Base-by-base conservation (phyloP, 2,113 vertebrate genomes). In the Burhinus oedicnemus region DNA sequence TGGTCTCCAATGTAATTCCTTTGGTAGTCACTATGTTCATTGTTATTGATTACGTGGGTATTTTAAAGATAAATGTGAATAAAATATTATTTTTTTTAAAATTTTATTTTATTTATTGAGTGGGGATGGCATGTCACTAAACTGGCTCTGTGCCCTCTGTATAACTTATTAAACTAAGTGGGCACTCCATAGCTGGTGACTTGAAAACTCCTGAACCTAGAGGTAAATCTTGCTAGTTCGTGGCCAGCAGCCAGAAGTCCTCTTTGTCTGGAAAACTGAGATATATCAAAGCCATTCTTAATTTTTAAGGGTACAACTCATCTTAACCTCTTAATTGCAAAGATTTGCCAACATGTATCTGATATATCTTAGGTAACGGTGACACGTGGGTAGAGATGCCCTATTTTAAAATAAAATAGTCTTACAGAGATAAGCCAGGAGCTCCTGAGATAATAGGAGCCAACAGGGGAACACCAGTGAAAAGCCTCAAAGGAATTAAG, bases 61-160 rank as follows among this genome's bases (percentile, higher is more conserved):
- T 81, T 91, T 91, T 66, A 96, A 96, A 94, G 82, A 94, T 74
- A 93, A 86, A 72, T 76, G n/a, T 80, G 20, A 95, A 58, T 36
- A 68, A 82, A 91, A 66, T 88, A 44, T 55, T 77, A 90, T 42
- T 18, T 64, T 40, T 12, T 18, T 64, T 40, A 44, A 8, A 8
- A 27, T 36, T 81, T 77, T 66, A 40, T 89, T 96, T 90, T 95
- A 87, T 85, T 90, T 97, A 71, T 88, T 89, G 44, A 86, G 64
- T 8, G 7, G 29, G 51, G 21, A 21, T 72, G n/a, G 60, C 23
- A 52, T 83, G 38, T 87, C 51, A 60, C 17, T 85, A 65, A 78
- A 80, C 17, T 87, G 47, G 52, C 55, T 79, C 26, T 70, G 13
- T 58, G 36, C 23, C 32, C 15, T 32, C 42, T 47, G 49, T 90